These are phyloP conservation scores for Actinopyga echinites DNA, from an alignment of 53 echinoderm and acorn worm genomes.

Conservation along the genomic window DNA sequence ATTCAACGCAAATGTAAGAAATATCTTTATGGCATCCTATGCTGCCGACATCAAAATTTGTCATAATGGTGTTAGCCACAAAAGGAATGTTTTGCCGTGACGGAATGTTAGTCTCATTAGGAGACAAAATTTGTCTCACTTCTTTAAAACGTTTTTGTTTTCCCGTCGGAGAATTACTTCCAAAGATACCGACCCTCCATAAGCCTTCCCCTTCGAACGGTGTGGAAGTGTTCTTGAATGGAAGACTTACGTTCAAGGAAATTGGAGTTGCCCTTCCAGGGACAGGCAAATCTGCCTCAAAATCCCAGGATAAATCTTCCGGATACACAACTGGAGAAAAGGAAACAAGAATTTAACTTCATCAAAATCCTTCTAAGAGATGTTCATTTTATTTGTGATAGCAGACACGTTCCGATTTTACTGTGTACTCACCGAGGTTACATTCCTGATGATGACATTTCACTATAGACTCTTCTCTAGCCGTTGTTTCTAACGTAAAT, in stretches of 20 bases:
- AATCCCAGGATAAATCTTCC: not conserved
- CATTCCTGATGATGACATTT: slow-evolving; percentile 17
- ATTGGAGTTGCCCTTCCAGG: not conserved
- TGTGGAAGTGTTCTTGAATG: slow-evolving; percentile 4
- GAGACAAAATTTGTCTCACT: not conserved
- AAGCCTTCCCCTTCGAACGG: not conserved
- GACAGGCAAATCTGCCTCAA: not conserved
- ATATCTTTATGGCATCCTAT: slow-evolving; percentile 3
- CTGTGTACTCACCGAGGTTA: not conserved
- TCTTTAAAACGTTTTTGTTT: not conserved
- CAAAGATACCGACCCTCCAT: slow-evolving; percentile 12
- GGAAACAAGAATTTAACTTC: not conserved
- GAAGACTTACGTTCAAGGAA: not conserved
- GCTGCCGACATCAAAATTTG: slow-evolving; percentile 3
- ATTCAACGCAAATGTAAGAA: not conserved
- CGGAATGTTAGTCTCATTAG: not conserved
- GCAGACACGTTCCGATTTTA: too few relatives aligned
- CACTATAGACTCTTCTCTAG: not conserved
- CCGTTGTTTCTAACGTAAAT: slow-evolving; percentile 10
- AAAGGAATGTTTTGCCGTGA: not conserved
- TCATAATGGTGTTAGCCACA: not conserved
- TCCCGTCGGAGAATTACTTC: not conserved
- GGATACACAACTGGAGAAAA: slow-evolving; percentile 2
- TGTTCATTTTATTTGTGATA: too few relatives aligned
- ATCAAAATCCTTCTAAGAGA: not conserved